Conservation (phyloP, 2,113 vertebrate species). For the Lagopus muta region DNA sequence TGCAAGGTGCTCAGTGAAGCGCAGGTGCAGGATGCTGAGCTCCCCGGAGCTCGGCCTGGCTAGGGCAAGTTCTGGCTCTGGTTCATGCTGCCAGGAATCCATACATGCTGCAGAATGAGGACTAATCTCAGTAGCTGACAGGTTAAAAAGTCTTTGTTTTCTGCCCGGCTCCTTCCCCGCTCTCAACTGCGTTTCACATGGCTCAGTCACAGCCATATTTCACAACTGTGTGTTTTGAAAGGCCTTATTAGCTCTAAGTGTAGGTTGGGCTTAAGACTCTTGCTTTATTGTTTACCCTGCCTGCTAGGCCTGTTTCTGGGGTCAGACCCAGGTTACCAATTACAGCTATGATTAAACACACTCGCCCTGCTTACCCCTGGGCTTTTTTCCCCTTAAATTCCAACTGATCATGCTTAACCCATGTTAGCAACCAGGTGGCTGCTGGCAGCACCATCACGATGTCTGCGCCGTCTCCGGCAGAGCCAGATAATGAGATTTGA, state of each 20-base stretch:
- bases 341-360: conserved; percentile 27
- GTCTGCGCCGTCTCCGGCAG: not conserved
- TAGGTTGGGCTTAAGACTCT: not conserved
- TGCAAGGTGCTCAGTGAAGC: not conserved
- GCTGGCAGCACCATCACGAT: not conserved
- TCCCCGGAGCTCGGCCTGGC: not conserved
- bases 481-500: not conserved
- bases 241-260: not conserved
- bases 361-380: not conserved
- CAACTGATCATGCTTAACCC: not conserved
- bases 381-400: not conserved
- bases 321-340: conserved; percentile 46
- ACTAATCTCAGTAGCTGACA: not conserved
- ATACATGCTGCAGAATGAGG: not conserved
- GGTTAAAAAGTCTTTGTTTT: not conserved
- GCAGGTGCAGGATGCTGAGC: not conserved
- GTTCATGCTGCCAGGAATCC: accelerated
- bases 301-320: conserved; percentile 43
- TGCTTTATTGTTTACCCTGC: conserved; percentile 43
- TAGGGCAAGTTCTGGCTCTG: not conserved
- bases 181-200: not conserved
- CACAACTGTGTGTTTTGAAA: conserved; percentile 16
- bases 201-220: not conserved
- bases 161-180: not conserved
- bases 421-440: conserved; percentile 6